These are phyloP conservation scores for Calcarius lapponicus DNA, from an alignment of 2,797 vertebrate species.

Conservation along the genomic window DNA sequence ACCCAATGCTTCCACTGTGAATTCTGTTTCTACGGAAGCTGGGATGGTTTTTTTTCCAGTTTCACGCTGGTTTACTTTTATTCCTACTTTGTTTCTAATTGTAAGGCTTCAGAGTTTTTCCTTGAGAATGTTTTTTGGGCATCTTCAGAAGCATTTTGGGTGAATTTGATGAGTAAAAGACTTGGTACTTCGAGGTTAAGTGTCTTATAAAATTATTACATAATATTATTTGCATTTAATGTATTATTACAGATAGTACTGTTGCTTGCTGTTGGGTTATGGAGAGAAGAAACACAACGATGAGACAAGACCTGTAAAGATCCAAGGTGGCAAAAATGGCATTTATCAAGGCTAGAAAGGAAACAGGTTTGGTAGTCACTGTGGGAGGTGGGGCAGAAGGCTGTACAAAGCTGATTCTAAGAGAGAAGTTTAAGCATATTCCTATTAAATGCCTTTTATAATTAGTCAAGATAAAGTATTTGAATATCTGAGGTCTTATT, in stretches of 20 bases:
- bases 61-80: neutral
- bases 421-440: neutral
- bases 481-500: neutral
- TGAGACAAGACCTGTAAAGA: neutral
- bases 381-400: neutral
- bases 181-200: neutral
- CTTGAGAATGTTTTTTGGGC: neutral
- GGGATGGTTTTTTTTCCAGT: neutral
- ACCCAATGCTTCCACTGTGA: neutral
- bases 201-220: neutral
- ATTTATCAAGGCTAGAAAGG: neutral
- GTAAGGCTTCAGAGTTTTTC: neutral
- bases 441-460: neutral
- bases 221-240: neutral
- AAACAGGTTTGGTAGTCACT: neutral
- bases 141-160: neutral
- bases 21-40: neutral
- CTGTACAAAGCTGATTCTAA: neutral
- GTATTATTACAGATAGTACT: neutral
- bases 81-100: neutral
- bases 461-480: neutral
- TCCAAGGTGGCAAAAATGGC: neutral
- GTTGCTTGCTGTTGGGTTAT: neutral
- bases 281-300: neutral
- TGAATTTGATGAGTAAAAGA: neutral